These are phyloP conservation scores for Euleptes europaea DNA, from an alignment of 2,113 vertebrate genomes.

Conservation along the genomic window DNA sequence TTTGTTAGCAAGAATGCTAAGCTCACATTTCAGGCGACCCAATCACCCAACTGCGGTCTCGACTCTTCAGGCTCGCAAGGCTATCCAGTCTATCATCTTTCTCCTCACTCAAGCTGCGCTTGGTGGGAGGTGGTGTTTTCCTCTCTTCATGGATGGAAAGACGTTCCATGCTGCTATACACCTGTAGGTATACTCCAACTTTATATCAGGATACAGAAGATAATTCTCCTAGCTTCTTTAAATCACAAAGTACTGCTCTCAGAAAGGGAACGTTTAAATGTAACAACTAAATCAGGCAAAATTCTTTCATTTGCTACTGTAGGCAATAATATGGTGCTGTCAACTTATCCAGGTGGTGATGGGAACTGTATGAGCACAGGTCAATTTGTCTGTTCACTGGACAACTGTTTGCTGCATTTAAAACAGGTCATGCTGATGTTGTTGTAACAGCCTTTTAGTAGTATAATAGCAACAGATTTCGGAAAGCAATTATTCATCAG, in stretches of 20 bases:
- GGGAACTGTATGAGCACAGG: background rate
- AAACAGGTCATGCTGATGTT: background rate
- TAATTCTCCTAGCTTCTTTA: fast-evolving
- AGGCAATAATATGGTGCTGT: background rate
- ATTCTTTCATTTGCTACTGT: background rate
- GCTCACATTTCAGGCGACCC: slow-evolving; percentile 96
- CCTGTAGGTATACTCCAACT: slow-evolving; percentile 69
- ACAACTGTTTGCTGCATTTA: background rate
- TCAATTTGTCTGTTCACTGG: background rate
- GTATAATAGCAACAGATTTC: background rate
- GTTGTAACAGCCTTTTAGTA: background rate
- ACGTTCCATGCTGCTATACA: slow-evolving; percentile 97
- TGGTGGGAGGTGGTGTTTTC: slow-evolving; percentile 87
- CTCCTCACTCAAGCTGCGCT: slow-evolving; percentile 95
- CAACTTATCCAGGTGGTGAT: background rate
- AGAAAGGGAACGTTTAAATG: background rate
- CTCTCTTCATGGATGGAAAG: slow-evolving; percentile 92
- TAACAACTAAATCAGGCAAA: background rate
- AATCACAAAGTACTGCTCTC: background rate
- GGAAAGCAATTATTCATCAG: background rate
- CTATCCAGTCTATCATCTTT: slow-evolving; percentile 87
- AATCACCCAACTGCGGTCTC: slow-evolving; percentile 91
- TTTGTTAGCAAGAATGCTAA: background rate
- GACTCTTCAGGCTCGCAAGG: slow-evolving; percentile 82
- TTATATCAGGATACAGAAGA: slow-evolving; percentile 8